Percentiles rank a stretch among this genome's conserved stretches.
Conservation (phyloP, 2,113 vertebrate genomes). For the Corvus moneduloides region DNA sequence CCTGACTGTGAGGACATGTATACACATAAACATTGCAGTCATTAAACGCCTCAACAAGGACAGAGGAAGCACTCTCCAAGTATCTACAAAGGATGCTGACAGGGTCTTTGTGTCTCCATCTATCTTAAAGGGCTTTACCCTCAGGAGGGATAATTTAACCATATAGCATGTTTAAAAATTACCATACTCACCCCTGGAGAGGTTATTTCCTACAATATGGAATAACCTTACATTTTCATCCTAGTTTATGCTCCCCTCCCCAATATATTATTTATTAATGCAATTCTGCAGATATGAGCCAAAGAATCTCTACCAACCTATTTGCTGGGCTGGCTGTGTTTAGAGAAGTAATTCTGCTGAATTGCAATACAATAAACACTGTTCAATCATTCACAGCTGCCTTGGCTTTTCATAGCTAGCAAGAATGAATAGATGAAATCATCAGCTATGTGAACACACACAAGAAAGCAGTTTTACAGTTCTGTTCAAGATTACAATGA, state of each 20-base stretch:
- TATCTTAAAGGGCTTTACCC: neutral
- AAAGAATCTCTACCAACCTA: neutral
- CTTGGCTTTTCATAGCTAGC: neutral
- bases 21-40: neutral
- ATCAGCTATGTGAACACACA: neutral
- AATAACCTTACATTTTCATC: neutral
- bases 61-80: neutral
- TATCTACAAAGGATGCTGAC: neutral
- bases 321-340: neutral
- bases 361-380: neutral
- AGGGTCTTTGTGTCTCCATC: neutral
- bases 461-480: neutral
- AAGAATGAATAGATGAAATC: neutral
- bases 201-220: neutral
- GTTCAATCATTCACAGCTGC: neutral
- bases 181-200: accelerated
- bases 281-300: neutral
- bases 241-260: neutral
- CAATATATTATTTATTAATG: neutral
- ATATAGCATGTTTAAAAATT: neutral
- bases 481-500: neutral
- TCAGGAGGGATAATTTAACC: neutral
- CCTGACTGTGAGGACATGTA: neutral
- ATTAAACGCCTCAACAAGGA: neutral
- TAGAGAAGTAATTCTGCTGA: neutral